Conservation (phyloP, 2,797 vertebrate species). For the Enteromius argenteus region DNA sequence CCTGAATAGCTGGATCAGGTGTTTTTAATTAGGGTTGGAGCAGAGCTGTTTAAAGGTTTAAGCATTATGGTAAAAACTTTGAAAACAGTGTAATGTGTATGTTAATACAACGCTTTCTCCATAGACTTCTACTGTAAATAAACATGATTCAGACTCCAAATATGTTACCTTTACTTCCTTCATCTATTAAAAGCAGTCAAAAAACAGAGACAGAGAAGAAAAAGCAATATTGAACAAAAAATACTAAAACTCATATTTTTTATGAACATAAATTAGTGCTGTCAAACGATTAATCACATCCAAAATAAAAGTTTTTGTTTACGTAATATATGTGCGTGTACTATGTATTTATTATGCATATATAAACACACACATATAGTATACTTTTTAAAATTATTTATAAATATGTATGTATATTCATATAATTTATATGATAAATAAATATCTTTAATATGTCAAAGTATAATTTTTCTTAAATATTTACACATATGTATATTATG, state of each 20-base stretch:
- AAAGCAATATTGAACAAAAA: not conserved
- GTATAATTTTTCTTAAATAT: too few species aligned
- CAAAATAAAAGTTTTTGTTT: not conserved
- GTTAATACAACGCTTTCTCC: not conserved
- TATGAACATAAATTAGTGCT: not conserved
- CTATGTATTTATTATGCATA: too few species aligned
- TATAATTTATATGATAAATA: too few species aligned
- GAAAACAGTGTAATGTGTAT: not conserved
- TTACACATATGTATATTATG: too few species aligned
- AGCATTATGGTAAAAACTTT: not conserved
- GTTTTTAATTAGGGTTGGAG: too few species aligned
- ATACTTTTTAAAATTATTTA: too few species aligned
- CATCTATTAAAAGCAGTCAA: slow-evolving; percentile 81
- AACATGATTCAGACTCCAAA: slow-evolving; percentile 9
- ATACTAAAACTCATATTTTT: not conserved
- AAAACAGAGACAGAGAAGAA: slow-evolving; percentile 21
- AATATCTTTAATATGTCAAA: too few species aligned
- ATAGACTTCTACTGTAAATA: not conserved
- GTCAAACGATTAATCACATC: not conserved
- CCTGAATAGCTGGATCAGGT: too few species aligned
- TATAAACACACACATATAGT: too few species aligned
- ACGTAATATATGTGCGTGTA: not conserved
- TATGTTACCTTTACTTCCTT: slow-evolving; percentile 82
- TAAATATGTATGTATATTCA: not conserved
- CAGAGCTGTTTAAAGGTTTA: not conserved